phyloP scores from a whole-genome alignment of 2,113 vertebrate genomes.

The Salvelinus namaycush region DNA sequence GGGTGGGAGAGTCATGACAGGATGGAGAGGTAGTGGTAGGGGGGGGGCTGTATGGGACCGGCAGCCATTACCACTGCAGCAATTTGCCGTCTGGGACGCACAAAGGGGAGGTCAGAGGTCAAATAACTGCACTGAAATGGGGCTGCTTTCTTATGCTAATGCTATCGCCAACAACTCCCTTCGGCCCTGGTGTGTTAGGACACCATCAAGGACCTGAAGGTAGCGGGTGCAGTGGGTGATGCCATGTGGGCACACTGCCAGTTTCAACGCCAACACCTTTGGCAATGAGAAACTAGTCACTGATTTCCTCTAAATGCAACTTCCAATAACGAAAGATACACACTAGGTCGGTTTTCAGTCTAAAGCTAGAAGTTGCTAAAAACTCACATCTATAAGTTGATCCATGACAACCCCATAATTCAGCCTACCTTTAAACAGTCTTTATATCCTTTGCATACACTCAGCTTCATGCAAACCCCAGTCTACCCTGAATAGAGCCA shows the following conservation, averaged over 20 bases:
- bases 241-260: conserved; percentile 5
- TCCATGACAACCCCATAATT: not conserved
- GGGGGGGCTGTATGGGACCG: conserved; percentile 24
- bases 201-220: not conserved
- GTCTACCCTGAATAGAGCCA: not conserved
- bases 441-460: not conserved
- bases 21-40: conserved; percentile 10
- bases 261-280: conserved; percentile 1
- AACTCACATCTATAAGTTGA: not conserved
- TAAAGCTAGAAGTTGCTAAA: not conserved
- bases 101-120: conserved; percentile 83
- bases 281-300: not conserved
- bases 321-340: not conserved
- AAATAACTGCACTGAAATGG: conserved; percentile 81
- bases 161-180: conserved; percentile 37
- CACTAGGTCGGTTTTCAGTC: not conserved
- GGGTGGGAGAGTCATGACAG: conserved; percentile 2
- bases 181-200: conserved; percentile 24
- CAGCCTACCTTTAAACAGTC: not conserved
- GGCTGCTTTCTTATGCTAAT: conserved; percentile 87
- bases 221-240: not conserved
- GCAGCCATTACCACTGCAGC: conserved; percentile 63
- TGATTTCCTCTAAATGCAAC: not conserved
- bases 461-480: not conserved
- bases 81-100: conserved; percentile 81